phyloP scores from a whole-genome alignment of 2,113 vertebrate species.

The Ciconia maguari region DNA sequence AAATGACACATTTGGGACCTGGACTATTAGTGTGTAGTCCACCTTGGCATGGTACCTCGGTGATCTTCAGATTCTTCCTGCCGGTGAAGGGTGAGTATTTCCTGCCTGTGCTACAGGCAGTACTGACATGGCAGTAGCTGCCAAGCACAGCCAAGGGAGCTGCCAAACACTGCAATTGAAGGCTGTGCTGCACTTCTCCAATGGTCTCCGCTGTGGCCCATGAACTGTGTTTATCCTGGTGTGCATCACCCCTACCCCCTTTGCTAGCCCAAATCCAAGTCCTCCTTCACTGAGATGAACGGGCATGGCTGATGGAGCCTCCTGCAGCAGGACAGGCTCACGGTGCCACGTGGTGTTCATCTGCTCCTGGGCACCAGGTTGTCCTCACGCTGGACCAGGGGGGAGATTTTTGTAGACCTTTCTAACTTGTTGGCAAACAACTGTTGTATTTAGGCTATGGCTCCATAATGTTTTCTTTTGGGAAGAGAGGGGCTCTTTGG shows the following conservation, averaged over 20 bases:
- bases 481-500: not conserved
- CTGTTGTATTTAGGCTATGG: not conserved
- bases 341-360: fast-evolving
- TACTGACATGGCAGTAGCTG: not conserved
- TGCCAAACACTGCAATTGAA: not conserved
- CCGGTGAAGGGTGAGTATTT: not conserved
- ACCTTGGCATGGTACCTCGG: not conserved
- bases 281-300: not conserved
- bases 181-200: not conserved
- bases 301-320: not conserved
- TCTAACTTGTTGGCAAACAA: not conserved
- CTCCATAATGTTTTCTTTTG: not conserved
- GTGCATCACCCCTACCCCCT: not conserved
- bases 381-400: not conserved
- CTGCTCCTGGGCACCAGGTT: not conserved
- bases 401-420: not conserved
- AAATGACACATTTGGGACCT: not conserved
- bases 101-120: not conserved
- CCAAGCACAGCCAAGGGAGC: not conserved
- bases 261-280: not conserved
- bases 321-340: not conserved
- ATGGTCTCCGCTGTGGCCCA: not conserved
- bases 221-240: not conserved
- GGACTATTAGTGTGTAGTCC: too few species aligned
- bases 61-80: not conserved